Conservation (phyloP, 2,888 invertebrate species). For the Philereme transversata region DNA sequence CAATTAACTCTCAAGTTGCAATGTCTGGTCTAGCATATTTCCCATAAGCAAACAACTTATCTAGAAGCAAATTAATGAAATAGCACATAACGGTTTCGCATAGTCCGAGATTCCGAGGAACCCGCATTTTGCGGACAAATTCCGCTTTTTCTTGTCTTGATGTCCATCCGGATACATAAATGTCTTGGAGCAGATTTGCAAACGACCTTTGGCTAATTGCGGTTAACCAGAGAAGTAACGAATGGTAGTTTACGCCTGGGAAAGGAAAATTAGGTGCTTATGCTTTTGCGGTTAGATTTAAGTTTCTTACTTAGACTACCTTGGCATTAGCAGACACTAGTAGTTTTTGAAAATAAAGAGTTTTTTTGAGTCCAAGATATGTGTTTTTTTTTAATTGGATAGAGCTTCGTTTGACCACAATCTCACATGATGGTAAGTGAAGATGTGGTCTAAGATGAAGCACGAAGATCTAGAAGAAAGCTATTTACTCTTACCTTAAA, state of each 20-base stretch:
- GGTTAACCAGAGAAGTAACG: conserved; percentile 23
- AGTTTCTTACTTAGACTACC: not conserved
- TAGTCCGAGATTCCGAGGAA: conserved; percentile 16
- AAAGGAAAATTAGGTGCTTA: not conserved
- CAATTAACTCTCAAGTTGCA: conserved; percentile 8
- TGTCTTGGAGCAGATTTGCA: conserved; percentile 30
- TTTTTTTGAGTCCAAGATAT: no score
- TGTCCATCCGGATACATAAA: conserved; percentile 29
- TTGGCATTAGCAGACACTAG: no score
- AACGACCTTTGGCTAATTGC: conserved; percentile 30
- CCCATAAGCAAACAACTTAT: conserved; percentile 31
- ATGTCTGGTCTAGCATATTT: conserved; percentile 22
- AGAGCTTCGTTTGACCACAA: no score
- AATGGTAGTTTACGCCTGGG: conserved; percentile 18
- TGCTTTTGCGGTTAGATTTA: not conserved
- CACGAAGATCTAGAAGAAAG: no score
- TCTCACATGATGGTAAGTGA: no score
- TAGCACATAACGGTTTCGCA: conserved; percentile 34
- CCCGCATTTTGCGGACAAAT: conserved; percentile 35
- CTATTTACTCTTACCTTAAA: no score
- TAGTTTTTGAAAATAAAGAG: no score
- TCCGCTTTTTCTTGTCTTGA: conserved; percentile 23
- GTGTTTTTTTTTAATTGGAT: no score
- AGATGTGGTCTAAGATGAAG: no score
- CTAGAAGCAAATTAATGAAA: conserved; percentile 37